These are phyloP conservation scores for Drosophila melanica DNA, from an alignment of 1,140 invertebrate species.

Conservation along the genomic window DNA sequence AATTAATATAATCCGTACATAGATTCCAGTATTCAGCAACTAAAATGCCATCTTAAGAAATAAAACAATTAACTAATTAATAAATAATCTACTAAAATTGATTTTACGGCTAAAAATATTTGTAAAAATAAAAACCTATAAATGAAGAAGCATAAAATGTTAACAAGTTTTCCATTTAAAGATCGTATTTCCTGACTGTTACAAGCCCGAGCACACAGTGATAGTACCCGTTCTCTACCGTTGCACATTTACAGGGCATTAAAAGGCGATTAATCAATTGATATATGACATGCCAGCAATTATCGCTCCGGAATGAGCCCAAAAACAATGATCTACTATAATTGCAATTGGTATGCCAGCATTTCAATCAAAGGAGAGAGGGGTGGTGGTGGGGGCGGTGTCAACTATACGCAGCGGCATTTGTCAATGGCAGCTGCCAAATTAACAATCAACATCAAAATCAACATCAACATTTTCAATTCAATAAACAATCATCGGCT, in stretches of 20 bases:
- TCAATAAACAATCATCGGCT: slow-evolving; percentile 31
- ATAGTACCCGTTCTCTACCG: background rate
- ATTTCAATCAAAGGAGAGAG: background rate
- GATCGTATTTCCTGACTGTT: too few relatives aligned
- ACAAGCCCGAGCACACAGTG: background rate
- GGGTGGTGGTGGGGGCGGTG: background rate
- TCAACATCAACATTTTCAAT: slow-evolving; percentile 14
- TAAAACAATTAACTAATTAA: too few relatives aligned
- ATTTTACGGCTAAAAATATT: too few relatives aligned
- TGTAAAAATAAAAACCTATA: too few relatives aligned
- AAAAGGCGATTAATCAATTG: slow-evolving; percentile 64
- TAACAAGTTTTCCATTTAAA: too few relatives aligned
- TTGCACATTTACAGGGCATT: slow-evolving; percentile 2
- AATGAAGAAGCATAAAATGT: too few relatives aligned
- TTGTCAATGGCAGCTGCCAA: slow-evolving; percentile 26
- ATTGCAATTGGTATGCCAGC: slow-evolving; percentile 16
- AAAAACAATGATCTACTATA: slow-evolving; percentile 12
- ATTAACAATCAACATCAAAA: slow-evolving; percentile 3
- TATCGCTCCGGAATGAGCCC: slow-evolving; percentile 41
- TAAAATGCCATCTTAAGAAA: too few relatives aligned
- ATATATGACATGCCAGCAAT: slow-evolving; percentile 62
- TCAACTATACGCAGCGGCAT: slow-evolving; percentile 1
- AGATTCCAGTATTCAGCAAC: too few relatives aligned
- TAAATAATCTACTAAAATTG: too few relatives aligned
- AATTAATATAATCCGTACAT: too few relatives aligned